Conservation (phyloP, 2,113 vertebrate genomes). For the Pontoporia blainvillei region DNA sequence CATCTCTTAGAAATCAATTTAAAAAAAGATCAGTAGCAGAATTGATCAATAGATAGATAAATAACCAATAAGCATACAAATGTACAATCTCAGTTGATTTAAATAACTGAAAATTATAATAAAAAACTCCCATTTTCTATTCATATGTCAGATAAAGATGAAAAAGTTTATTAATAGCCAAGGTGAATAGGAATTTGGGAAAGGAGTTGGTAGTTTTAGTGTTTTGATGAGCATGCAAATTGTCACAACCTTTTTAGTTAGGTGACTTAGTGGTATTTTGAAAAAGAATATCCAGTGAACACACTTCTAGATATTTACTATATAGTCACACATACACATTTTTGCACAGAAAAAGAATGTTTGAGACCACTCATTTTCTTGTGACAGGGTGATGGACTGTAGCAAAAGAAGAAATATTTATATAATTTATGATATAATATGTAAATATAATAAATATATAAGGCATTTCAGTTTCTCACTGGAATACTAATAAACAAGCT, state of each 20-base stretch:
- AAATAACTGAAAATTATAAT: background rate
- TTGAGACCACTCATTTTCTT: background rate
- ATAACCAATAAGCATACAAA: background rate
- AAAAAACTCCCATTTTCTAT: background rate
- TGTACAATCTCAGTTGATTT: background rate
- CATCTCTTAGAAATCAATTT: background rate
- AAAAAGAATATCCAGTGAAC: background rate
- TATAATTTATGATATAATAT: background rate
- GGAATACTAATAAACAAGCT: background rate
- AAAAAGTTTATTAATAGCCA: background rate
- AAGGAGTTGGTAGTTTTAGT: background rate
- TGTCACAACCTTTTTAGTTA: background rate
- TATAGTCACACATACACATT: background rate
- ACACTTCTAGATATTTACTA: background rate
- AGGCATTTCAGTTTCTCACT: background rate
- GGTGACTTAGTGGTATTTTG: background rate
- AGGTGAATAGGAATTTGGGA: background rate
- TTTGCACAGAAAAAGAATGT: background rate
- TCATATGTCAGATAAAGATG: background rate
- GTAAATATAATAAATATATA: background rate
- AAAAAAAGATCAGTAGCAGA: background rate
- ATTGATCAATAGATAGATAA: background rate
- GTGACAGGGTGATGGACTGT: background rate
- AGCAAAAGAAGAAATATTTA: background rate
- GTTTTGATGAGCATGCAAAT: background rate